phyloP scores from a whole-genome alignment of 30 jellyfish, hydroid and myxozoan genomes.

The Catostylus mosaicus region DNA sequence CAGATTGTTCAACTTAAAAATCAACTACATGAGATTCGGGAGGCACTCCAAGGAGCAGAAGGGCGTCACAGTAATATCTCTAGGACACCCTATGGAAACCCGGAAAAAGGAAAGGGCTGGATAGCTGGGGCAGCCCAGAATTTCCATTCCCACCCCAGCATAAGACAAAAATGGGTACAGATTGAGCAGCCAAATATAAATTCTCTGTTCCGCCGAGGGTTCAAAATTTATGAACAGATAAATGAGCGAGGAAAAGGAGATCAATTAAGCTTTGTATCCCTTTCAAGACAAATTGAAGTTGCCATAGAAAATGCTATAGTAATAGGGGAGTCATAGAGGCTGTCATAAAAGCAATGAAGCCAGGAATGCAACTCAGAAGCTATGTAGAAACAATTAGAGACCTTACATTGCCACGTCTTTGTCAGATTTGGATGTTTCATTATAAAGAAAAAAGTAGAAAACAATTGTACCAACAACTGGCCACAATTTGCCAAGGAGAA shows the following conservation, averaged over 20 bases:
- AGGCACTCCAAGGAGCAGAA: too few species aligned
- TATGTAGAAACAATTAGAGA: conserved; percentile 26
- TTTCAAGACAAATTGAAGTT: conserved; percentile 35
- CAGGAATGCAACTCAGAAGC: conserved; percentile 39
- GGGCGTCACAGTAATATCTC: too few species aligned
- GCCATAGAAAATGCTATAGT: conserved; percentile 27
- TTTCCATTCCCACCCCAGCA: too few species aligned
- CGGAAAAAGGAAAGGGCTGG: too few species aligned
- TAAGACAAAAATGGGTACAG: not conserved
- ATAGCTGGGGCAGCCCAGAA: too few species aligned
- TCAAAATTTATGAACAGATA: conserved; percentile 11
- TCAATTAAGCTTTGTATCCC: conserved; percentile 34
- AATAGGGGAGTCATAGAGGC: conserved; percentile 11
- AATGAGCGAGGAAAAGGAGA: conserved; percentile 37
- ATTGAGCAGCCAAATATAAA: not conserved
- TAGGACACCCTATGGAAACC: too few species aligned
- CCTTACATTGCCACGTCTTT: conserved; percentile 20
- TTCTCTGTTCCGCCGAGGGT: conserved; percentile 13
- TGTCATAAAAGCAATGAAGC: conserved; percentile 21
- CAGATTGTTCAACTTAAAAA: too few species aligned
- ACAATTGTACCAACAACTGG: conserved; percentile 21
- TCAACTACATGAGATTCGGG: too few species aligned
- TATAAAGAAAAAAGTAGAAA: conserved; percentile 30
- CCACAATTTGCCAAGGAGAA: conserved; percentile 20
- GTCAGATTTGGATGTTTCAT: conserved; percentile 20